A percentile compares a stretch with the other conserved stretches of the same genome.
These are phyloP conservation scores for Diadophis punctatus DNA, from an alignment of 2,113 vertebrate species.

Conservation along the genomic window DNA sequence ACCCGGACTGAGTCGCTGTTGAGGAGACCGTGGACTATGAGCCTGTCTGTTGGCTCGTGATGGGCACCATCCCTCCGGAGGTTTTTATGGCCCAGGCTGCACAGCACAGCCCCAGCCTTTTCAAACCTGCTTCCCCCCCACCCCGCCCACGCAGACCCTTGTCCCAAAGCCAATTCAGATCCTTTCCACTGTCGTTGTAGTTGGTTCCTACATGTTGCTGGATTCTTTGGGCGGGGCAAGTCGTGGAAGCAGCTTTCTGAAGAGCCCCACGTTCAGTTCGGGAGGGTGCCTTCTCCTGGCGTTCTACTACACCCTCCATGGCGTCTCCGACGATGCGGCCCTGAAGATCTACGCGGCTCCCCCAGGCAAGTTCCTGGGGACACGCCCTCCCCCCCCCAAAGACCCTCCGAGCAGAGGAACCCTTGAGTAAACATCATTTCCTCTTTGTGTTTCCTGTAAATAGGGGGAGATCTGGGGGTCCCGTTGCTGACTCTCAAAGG, in stretches of 20 bases:
- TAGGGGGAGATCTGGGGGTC: slow-evolving; percentile 56
- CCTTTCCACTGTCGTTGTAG: slow-evolving; percentile 36
- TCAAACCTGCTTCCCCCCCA: not conserved
- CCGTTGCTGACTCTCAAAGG: slow-evolving; percentile 55
- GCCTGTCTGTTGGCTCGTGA: not conserved
- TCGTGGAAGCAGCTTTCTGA: slow-evolving; percentile 52
- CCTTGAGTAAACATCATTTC: not conserved
- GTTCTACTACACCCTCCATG: slow-evolving; percentile 75
- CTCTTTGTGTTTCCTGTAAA: not conserved
- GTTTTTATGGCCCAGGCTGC: too few species aligned
- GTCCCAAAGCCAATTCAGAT: not conserved
- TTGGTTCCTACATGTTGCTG: slow-evolving; percentile 69
- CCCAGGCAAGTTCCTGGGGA: slow-evolving; percentile 46
- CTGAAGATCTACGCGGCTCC: slow-evolving; percentile 60
- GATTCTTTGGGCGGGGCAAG: not conserved
- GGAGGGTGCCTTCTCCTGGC: slow-evolving; percentile 67
- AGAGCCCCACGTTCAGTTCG: slow-evolving; percentile 57
- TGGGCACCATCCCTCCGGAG: not conserved
- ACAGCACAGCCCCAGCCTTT: not conserved
- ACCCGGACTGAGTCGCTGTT: not conserved
- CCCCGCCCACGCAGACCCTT: not conserved
- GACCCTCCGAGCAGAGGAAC: not conserved
- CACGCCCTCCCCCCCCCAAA: too few species aligned
- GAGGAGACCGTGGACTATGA: not conserved
- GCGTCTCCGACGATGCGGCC: slow-evolving; percentile 65